A percentile compares a stretch with the other conserved stretches of the same genome.
Evolutionary conservation across 2,888 invertebrate species (phyloP).

Genomic region (Calephelis perditalis): DNA sequence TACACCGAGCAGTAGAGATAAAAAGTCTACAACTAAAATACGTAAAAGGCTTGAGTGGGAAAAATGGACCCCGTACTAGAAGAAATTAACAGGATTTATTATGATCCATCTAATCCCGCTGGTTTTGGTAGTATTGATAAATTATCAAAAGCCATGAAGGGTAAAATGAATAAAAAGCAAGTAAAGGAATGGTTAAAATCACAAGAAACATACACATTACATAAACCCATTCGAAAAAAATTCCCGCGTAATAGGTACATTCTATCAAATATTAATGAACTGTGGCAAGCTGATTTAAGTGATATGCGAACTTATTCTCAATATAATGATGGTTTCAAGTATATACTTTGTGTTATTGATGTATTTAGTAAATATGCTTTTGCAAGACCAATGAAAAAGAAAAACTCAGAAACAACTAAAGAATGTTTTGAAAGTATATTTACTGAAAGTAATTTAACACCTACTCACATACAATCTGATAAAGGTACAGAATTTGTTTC

Average conservation of each 20-base stretch:
- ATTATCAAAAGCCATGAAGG: too few species aligned
- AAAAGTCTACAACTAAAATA: too few species aligned
- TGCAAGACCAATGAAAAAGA: constrained; percentile 27
- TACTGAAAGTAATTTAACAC: constrained; percentile 24
- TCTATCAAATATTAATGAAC: constrained; percentile 30
- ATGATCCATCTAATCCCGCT: too few species aligned
- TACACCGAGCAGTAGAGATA: too few species aligned
- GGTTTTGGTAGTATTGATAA: too few species aligned
- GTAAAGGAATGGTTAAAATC: constrained; percentile 29
- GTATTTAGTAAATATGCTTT: constrained; percentile 31
- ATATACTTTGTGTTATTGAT: constrained; percentile 32
- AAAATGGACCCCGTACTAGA: constrained; percentile 10
- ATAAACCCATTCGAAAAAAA: constrained; percentile 29
- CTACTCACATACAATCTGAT: constrained; percentile 21
- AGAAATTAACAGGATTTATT: too few species aligned
- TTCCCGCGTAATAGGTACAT: constrained; percentile 31
- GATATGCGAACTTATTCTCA: constrained; percentile 10
- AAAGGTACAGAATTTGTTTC: constrained; percentile 32
- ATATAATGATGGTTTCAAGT: constrained; percentile 17
- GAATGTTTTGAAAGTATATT: constrained; percentile 30
- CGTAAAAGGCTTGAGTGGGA: constrained; percentile 7
- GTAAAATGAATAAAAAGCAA: constrained; percentile 6
- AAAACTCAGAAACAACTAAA: constrained; percentile 28
- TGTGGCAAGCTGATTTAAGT: constrained; percentile 16
- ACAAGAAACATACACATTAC: constrained; percentile 32